Evolutionary conservation across 2,797 vertebrate species (phyloP).

Genomic region (Pitangus sulphuratus): DNA sequence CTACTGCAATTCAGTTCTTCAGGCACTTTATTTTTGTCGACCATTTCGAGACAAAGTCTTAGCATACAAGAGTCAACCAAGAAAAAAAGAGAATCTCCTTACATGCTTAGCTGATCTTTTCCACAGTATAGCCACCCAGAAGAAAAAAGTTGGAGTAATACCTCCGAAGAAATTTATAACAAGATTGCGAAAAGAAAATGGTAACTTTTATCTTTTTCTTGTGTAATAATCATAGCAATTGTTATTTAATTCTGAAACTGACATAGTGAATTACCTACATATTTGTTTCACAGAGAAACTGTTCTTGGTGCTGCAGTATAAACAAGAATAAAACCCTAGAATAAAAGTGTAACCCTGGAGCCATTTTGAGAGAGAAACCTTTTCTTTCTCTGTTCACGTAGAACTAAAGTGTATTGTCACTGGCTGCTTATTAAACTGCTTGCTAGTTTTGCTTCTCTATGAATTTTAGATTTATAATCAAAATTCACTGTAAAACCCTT

Average conservation of each 20-base stretch:
- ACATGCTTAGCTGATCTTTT: constrained; percentile 85
- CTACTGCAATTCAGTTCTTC: constrained; percentile 87
- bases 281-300: neutral
- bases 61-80: constrained; percentile 83
- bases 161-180: constrained; percentile 87
- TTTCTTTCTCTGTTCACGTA: neutral
- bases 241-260: neutral
- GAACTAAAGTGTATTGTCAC: neutral
- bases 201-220: constrained; percentile 64
- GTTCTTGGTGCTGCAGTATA: neutral
- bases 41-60: constrained; percentile 86
- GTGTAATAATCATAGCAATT: neutral
- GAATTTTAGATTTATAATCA: neutral
- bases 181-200: constrained; percentile 83
- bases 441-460: neutral
- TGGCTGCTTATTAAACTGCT: neutral
- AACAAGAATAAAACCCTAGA: neutral
- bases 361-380: neutral
- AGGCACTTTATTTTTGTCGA: constrained; percentile 87
- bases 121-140: constrained; percentile 85
- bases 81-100: constrained; percentile 84
- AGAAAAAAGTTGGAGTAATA: constrained; percentile 86
- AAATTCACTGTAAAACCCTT: neutral
- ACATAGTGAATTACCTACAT: neutral
- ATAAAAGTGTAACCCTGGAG: neutral